Percentiles rank a stretch among this genome's conserved stretches.
phyloP scores from a whole-genome alignment of 92 coral and sea anemone species.

The Heliopora coerulea region DNA sequence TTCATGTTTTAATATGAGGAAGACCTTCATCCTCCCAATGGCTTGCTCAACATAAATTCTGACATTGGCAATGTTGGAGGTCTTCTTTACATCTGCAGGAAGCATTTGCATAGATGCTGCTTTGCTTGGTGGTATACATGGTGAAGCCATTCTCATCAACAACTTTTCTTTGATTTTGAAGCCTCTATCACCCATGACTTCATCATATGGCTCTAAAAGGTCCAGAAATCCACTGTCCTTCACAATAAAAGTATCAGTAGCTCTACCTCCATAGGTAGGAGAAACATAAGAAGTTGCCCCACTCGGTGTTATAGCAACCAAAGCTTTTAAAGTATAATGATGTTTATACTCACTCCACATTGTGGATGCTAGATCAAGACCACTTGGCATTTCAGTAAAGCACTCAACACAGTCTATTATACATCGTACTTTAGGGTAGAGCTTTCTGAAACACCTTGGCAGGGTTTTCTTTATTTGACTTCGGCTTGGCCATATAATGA shows the following conservation, averaged over 20 bases:
- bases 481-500: too few species aligned
- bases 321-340: too few species aligned
- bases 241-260: too few species aligned
- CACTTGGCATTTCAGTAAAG: conserved; percentile 58
- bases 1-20: too few species aligned
- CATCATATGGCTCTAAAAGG: conserved; percentile 4
- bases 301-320: conserved; percentile 46
- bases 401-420: conserved; percentile 46
- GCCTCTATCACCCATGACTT: conserved; percentile 7
- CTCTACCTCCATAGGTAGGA: conserved; percentile 41
- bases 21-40: too few species aligned
- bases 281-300: conserved; percentile 48
- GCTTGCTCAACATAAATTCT: conserved; percentile 38
- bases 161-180: too few species aligned
- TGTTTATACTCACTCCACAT: too few species aligned
- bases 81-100: conserved; percentile 15
- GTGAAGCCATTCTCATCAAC: too few species aligned
- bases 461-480: too few species aligned
- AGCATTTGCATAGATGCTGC: conserved; percentile 7
- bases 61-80: conserved; percentile 44
- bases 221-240: conserved; percentile 8
- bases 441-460: too few species aligned
- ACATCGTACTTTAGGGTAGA: too few species aligned
- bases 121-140: too few species aligned
- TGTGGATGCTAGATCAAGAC: conserved; percentile 44